Base-by-base conservation (phyloP, 2,888 invertebrate genomes). In the Pyrrhia umbra region DNA sequence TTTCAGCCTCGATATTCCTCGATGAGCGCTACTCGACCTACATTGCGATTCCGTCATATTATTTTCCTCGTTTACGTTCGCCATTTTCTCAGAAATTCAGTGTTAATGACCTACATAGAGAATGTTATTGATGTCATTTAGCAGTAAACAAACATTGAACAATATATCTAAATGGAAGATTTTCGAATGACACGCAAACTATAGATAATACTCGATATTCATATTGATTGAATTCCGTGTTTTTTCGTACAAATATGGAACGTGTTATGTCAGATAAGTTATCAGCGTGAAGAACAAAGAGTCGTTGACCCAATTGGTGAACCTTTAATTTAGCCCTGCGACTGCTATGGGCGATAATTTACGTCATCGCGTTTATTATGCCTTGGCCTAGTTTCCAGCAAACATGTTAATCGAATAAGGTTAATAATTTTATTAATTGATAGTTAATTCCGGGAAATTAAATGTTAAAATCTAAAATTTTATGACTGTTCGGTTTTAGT, bases 101-200 rank as follows among this genome's bases (percentile, higher is more conserved):
- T 90, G 93, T 90, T 92, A 93, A 92, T 94, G 94, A 94, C 94
- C 93, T 80, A 92, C 86, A 88, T 88, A 80, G 64, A 65, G 57
- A 74, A 63, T 70, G 61, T 71, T 79, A 68, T 68, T 73, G 64
- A 72, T 70, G 73, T 81, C 73, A 47, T 71, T 68, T 50, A 63
- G 65, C 66, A 60, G 63, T 64, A 71, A 80, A 58, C 52, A 54
- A 46, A 51, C 56, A 15, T 50, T 1, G 15, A 47, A 23, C 21
- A 59, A 40, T 54, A 23, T 18, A 47, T 70, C 25, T n/a, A n/a
- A 27, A 21, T 66, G 59, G 58, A 68, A 57, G 25, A 46, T 55
- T 65, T 66, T 50, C 30, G 37, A 15, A 3, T 45, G 37, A 45
- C 45, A 60, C 34, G 47, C 52, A 27, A 46, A 47, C 20, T 45